Evolutionary conservation across 2,113 vertebrate species (phyloP).

Genomic region (Tiliqua scincoides): DNA sequence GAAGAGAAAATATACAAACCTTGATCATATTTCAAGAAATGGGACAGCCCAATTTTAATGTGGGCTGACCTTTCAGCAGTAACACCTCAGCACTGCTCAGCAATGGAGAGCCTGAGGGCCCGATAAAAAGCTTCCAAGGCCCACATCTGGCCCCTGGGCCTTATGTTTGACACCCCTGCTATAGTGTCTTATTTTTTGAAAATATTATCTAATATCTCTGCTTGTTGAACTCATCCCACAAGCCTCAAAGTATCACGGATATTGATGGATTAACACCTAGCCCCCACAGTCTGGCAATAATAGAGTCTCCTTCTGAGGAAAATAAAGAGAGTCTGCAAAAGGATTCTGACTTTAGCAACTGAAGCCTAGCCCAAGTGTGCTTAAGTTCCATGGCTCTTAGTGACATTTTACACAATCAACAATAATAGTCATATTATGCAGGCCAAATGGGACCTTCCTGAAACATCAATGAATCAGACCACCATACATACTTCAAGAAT

Average conservation of each 20-base stretch:
- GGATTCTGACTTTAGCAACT: not conserved
- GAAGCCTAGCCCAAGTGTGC: rapidly evolving
- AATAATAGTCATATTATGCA: not conserved
- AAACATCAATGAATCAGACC: not conserved
- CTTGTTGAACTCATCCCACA: not conserved
- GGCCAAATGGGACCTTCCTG: not conserved
- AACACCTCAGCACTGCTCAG: no score
- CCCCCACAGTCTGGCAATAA: rapidly evolving
- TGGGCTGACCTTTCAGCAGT: no score
- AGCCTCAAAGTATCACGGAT: not conserved
- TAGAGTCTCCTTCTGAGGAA: not conserved
- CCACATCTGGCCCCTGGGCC: no score
- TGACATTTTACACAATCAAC: not conserved
- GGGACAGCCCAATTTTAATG: no score
- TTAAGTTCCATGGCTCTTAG: not conserved
- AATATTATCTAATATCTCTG: not conserved
- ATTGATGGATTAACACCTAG: not conserved
- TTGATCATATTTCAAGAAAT: no score
- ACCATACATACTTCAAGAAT: not conserved
- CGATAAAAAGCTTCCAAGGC: no score
- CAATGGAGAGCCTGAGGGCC: no score
- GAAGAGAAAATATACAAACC: no score
- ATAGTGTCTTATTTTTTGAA: not conserved
- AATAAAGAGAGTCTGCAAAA: rapidly evolving
- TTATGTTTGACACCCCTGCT: no score